Percentiles rank a stretch among this genome's conserved stretches.
Conservation (phyloP, 2,797 vertebrate species). For the Spinibarbus caldwelli region DNA sequence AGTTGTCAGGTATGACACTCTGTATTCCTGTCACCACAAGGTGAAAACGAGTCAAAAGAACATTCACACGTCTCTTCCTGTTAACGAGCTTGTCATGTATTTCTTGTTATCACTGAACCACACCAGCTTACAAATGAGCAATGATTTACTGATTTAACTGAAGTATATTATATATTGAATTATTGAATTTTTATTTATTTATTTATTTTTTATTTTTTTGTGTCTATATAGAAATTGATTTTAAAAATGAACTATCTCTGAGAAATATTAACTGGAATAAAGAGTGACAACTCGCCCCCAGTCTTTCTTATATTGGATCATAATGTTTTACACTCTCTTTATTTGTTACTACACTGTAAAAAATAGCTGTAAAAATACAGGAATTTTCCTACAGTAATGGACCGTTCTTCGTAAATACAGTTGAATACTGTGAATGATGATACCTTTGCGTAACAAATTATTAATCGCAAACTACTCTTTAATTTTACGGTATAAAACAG, state of each 20-base stretch:
- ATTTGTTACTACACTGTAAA: conserved; percentile 7
- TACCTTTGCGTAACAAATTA: no score
- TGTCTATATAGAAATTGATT: not conserved
- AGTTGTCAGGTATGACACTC: conserved; percentile 19
- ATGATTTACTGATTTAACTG: conserved; percentile 11
- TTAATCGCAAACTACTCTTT: no score
- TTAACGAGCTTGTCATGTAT: conserved; percentile 22
- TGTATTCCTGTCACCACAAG: conserved; percentile 19
- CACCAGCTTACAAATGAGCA: conserved; percentile 24
- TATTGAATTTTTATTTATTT: not conserved
- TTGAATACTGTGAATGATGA: no score
- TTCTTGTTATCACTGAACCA: conserved; percentile 21
- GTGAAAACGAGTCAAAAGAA: conserved; percentile 34
- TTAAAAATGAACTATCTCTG: not conserved
- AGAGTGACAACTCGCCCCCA: not conserved
- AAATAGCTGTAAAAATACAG: no score
- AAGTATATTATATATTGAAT: not conserved
- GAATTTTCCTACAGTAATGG: no score
- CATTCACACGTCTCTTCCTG: conserved; percentile 24
- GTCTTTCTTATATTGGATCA: not conserved
- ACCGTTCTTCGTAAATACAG: no score
- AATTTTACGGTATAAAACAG: no score
- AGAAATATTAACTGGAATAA: not conserved
- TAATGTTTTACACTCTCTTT: not conserved
- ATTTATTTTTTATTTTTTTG: not conserved